A percentile compares a stretch with the other conserved stretches of the same genome.
Conservation (phyloP, 2,113 vertebrate species). For the Callipepla californica region DNA sequence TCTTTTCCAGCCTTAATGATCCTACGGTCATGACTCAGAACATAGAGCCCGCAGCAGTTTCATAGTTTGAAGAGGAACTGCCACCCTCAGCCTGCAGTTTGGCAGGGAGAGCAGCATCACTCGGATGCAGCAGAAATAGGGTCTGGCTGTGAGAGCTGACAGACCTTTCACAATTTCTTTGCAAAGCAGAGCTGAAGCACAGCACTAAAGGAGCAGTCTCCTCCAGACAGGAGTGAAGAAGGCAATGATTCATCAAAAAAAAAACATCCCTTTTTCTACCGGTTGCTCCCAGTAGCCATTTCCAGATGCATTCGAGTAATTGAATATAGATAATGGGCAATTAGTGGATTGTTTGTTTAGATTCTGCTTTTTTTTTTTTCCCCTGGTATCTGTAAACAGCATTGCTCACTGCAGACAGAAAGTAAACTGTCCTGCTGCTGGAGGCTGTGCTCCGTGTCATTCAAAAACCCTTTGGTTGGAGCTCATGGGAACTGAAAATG, state of each 20-base stretch:
- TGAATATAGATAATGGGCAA: constrained; percentile 67
- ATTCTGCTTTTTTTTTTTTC: constrained; percentile 16
- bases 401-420: background rate
- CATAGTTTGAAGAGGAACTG: background rate
- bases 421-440: constrained; percentile 47
- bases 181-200: background rate
- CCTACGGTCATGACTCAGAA: background rate
- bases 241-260: constrained; percentile 45
- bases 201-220: background rate
- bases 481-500: background rate
- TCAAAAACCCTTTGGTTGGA: accelerated
- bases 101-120: background rate
- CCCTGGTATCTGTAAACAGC: constrained; percentile 63
- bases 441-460: background rate
- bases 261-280: background rate
- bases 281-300: constrained; percentile 21
- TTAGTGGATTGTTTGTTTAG: constrained; percentile 72
- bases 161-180: background rate
- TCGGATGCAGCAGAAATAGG: background rate
- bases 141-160: background rate
- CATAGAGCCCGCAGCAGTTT: background rate
- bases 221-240: background rate
- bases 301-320: constrained; percentile 65
- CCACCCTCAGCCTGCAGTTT: background rate
- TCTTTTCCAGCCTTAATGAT: no score